These are phyloP conservation scores for Circaetus gallicus DNA, from an alignment of 2,113 vertebrate genomes.

Conservation along the genomic window DNA sequence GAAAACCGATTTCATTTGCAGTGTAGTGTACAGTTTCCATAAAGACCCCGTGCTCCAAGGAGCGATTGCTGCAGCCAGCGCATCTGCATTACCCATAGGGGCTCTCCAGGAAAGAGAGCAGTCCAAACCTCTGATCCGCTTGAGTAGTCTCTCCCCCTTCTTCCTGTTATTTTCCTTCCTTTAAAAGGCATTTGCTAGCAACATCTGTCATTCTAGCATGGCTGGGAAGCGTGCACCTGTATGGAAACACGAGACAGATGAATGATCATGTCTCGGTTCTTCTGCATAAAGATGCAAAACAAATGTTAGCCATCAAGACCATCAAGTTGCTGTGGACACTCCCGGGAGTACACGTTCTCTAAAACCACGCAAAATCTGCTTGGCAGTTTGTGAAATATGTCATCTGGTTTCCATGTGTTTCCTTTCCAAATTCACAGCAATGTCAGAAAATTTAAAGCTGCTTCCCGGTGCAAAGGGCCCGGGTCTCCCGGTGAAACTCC, in stretches of 20 bases:
- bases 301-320: conserved; percentile 15
- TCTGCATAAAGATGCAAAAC: not conserved
- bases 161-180: not conserved
- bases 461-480: not conserved
- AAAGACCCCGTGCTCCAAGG: not conserved
- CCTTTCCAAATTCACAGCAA: not conserved
- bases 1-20: not conserved
- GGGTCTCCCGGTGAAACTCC: not conserved
- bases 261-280: not conserved
- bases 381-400: conserved; percentile 46
- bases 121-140: not conserved
- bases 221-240: not conserved
- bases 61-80: not conserved
- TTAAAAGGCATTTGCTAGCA: not conserved
- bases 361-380: conserved; percentile 33
- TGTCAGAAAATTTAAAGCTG: not conserved
- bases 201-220: not conserved
- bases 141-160: not conserved
- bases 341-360: not conserved
- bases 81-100: not conserved
- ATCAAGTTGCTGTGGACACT: conserved; percentile 24
- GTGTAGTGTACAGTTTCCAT: not conserved
- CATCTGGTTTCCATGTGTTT: conserved; percentile 47
- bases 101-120: not conserved
- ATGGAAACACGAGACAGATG: not conserved